Evolutionary conservation across 2,797 vertebrate species (phyloP), one percentile per base, ranked within the genome.

Genomic region (Buphagus erythrorhynchus): DNA sequence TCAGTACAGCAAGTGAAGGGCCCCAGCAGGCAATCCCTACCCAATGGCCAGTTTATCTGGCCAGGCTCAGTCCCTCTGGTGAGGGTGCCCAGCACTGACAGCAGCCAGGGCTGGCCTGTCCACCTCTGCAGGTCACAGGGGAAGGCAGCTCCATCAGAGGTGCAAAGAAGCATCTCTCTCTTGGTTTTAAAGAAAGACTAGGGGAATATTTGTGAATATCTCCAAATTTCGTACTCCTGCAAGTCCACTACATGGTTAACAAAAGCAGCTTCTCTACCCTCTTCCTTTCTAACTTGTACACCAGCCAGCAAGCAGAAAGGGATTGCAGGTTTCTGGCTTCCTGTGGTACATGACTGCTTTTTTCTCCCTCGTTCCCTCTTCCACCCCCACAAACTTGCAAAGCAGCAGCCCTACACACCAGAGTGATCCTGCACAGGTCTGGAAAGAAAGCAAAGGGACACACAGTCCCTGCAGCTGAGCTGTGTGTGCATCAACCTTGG

Each of bases 321-420:
- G 52, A 87, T 4, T 85, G 71, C 73, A 85, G 73, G 67, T 79
- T 79, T 59, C 68, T 71, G 71, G 36, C 74, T 93, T 86, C 43
- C 73, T 11, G 20, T 84, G 52, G 33, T 57, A 69, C 43, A 22
- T 7, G 26, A 49, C n/a, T 77, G 62, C 43, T 78, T 92, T 75
- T 31, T 81, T 28, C 43, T 86, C 43, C 26, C 28, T 73, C 0
- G 0, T 24, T 82, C 74, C n/a, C 29, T 80, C 45, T 36, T 75
- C 45, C 45, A 16, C 55, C 76, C 65, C 54, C 66, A 62, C 13
- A 67, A 57, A 63, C 62, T 31, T 26, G 54, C 58, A 68, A 43
- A 84, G 73, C 73, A 84, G 79, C 82, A 90, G 77, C 55, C 8
- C 38, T 54, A 24, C 55, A 33, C 36, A 61, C 26, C 2, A 3